phyloP scores from a whole-genome alignment of 2,113 vertebrate species.

The Halcyon senegalensis region DNA sequence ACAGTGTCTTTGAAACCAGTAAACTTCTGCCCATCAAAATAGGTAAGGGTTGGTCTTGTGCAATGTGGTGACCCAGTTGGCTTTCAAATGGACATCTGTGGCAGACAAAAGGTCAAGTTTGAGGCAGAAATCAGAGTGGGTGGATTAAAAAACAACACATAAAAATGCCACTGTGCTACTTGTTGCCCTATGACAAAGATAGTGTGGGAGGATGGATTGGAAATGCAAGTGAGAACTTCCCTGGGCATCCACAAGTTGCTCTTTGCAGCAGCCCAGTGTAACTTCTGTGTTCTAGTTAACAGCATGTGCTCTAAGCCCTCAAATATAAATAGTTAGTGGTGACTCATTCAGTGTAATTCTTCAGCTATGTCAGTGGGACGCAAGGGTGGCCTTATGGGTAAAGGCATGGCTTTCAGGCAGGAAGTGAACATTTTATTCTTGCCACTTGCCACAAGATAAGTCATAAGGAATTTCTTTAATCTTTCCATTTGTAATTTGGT shows the following conservation, averaged over 20 bases:
- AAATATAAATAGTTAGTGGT: constrained; percentile 37
- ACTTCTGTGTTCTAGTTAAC: constrained; percentile 35
- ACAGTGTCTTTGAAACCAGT: not conserved
- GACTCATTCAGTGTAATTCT: constrained; percentile 60
- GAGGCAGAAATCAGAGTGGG: constrained; percentile 56
- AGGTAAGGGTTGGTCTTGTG: not conserved
- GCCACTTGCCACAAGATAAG: constrained; percentile 45
- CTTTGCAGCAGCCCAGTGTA: not conserved
- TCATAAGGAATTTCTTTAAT: constrained; percentile 49
- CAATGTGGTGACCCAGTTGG: not conserved
- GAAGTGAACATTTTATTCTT: constrained; percentile 55
- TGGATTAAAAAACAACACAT: constrained; percentile 9
- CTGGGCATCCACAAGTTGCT: constrained; percentile 14
- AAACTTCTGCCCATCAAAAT: not conserved
- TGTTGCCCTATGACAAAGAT: constrained; percentile 67
- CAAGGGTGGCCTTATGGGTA: constrained; percentile 47
- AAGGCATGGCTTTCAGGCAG: constrained; percentile 46
- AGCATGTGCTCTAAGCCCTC: constrained; percentile 37
- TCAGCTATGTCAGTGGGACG: constrained; percentile 61
- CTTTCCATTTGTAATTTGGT: constrained; percentile 32
- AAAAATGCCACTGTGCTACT: constrained; percentile 56
- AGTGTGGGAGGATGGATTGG: constrained; percentile 54
- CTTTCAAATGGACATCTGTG: not conserved
- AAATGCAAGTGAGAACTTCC: constrained; percentile 51
- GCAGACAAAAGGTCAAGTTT: constrained; percentile 47